Evolutionary conservation across 2,888 invertebrate genomes (phyloP).

Genomic region (Cephus rjabovi): DNA sequence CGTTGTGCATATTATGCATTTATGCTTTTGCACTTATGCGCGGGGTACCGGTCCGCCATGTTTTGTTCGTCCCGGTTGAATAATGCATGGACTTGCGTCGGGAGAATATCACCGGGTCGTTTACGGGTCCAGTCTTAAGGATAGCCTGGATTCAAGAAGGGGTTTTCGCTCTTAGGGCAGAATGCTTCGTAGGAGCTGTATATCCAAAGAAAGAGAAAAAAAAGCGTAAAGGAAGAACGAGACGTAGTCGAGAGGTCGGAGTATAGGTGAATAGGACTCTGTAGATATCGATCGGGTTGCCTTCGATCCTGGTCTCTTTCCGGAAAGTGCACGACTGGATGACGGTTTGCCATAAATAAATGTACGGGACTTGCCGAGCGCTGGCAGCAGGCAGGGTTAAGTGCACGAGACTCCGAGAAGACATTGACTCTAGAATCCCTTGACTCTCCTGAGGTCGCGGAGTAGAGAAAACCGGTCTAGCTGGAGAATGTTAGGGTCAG

Average conservation of each 20-base stretch:
- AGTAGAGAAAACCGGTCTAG: conserved; percentile 6
- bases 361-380: not conserved
- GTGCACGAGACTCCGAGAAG: conserved; percentile 14
- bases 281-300: not conserved
- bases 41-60: not conserved
- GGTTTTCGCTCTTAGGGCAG: not conserved
- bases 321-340: not conserved
- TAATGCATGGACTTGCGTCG: conserved; percentile 25
- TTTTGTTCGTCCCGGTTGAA: conserved; percentile 15
- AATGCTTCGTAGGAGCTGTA: not conserved
- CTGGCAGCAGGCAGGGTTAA: conserved; percentile 4
- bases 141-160: not conserved
- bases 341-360: not conserved
- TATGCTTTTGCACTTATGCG: conserved; percentile 22
- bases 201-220: not conserved
- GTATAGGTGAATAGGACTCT: not conserved
- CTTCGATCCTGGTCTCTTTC: not conserved
- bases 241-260: not conserved
- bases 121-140: not conserved
- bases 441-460: conserved; percentile 14
- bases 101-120: not conserved
- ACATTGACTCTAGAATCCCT: conserved; percentile 18
- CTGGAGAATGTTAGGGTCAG: not conserved
- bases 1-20: conserved; percentile 23
- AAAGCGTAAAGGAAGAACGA: not conserved